Base-by-base conservation (phyloP, 1,140 invertebrate genomes). In the Neelides sp. region DNA sequence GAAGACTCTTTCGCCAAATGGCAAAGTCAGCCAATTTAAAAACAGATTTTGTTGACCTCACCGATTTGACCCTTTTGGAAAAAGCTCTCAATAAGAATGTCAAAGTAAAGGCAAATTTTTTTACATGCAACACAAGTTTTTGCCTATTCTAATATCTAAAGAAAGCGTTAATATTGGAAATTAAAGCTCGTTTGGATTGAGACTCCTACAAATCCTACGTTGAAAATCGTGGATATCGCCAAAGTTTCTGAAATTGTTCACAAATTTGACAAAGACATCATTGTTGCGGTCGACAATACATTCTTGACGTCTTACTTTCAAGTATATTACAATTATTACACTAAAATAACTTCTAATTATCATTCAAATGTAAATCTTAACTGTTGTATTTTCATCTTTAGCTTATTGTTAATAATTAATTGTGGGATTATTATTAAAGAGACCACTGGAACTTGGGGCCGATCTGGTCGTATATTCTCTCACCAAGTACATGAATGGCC, bases 221-320 rank as follows among this genome's bases (percentile, higher is more conserved):
- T 98, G 59, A 93, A 93, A 73, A 68, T 98, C 13, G 76, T 82
- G 20, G 93, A 99, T 66, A 91, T 99, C 52, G 73, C 77, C 56
- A 79, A 76, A 2, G 71, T 95, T 23, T 65, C 75, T 1, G 72
- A 81, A 53, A 61, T 81, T 23, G 73, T 80, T 1, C 78, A 78
- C 42, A 65, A 57, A 59, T 69, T 59, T 66, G 66, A 56, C 55
- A 71, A 81, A 48, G 74, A 82, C 27, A 78, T 92, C 34, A 74
- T 96, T 58, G 67, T 96, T 17, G 84, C 88, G 1, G 89, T 98
- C 2, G 96, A 99, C 64, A 98, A 98, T 66, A 99, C 94, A 4
- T 98, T 99, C 66, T 74, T 95, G 47, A 91, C 91, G 4, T 76
- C 90, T n/a, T 96, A 94, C 65, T 85, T 93, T 52, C 92, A 96